Percentiles rank a stretch among this genome's conserved stretches.
These are phyloP conservation scores for Himalopsyche anomala DNA, from an alignment of 2,888 invertebrate genomes.

Conservation along the genomic window DNA sequence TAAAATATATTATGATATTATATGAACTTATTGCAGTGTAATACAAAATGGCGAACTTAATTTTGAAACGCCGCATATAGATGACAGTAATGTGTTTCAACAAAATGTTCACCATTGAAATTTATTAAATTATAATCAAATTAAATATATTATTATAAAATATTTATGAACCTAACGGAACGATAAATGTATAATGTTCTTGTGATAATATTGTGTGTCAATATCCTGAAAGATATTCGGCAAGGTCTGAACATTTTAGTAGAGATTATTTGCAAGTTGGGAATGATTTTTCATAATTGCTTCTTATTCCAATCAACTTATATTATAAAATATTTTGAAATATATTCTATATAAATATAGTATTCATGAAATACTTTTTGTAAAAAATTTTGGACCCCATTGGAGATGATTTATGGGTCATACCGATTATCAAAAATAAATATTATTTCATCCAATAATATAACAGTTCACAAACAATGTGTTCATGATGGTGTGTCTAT, in stretches of 20 bases:
- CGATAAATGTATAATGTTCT: conserved; percentile 4
- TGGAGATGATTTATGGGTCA: too few relatives aligned
- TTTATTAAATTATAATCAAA: conserved; percentile 23
- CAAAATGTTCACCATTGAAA: conserved; percentile 24
- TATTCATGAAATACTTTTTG: too few relatives aligned
- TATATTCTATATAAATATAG: too few relatives aligned
- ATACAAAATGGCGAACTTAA: conserved; percentile 45
- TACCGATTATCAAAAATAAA: too few relatives aligned
- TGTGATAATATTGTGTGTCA: conserved; percentile 16
- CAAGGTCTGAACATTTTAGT: conserved; percentile 5
- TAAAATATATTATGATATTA: conserved; percentile 28
- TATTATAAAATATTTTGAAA: too few relatives aligned
- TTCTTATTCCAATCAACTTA: not conserved
- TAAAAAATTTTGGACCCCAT: too few relatives aligned
- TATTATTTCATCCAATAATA: too few relatives aligned
- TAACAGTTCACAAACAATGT: too few relatives aligned
- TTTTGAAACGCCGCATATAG: conserved; percentile 1
- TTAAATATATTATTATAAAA: conserved; percentile 44
- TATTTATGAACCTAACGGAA: not conserved
- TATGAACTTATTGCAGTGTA: conserved; percentile 22
- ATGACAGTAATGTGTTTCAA: conserved; percentile 5
- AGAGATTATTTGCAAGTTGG: conserved; percentile 26
- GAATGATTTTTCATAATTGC: not conserved
- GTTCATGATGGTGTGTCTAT: too few relatives aligned
- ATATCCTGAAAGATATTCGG: conserved; percentile 11